Base-by-base conservation (phyloP, 1,140 invertebrate species). In the Drosophila saltans region DNA sequence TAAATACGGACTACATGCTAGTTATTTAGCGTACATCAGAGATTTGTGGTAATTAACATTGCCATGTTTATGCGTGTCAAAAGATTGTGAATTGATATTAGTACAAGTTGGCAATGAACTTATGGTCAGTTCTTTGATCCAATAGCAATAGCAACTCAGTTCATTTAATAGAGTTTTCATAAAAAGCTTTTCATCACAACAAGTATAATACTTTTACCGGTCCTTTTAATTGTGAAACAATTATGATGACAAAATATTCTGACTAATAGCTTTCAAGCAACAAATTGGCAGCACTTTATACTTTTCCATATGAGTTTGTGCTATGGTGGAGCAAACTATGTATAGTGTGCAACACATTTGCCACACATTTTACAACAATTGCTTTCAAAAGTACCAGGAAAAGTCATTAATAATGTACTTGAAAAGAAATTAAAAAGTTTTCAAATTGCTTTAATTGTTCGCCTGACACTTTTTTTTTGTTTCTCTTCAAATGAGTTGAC, bases 11-110 rank as follows among this genome's bases (percentile, higher is more conserved):
- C 45, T 52, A 52, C 45, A 52, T 26, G 45, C 45, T 52, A 52
- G 45, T 52, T 52, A 52, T 52, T 52, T 52, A 52, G 2, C 45
- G 24, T 52, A 52, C 45, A 52, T 52, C 8, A 52, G 45, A 52
- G 45, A 52, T 52, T 52, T 52, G 45, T 26, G 45, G 45, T 52
- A 52, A 52, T 52, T 52, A 52, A 52, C 45, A 52, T 52, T 26
- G 9, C 5, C 45, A 26, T 9, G 45, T 52, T 52, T 52, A 52
- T 52, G 21, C 45, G 21, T 26, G 8, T 8, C 45, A 26, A 26
- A 26, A 52, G 9, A 52, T 26, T 52, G 21, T 26, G 45, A 52
- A 52, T 52, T 52, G 21, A 52, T 26, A 52, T 48, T 2, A 8
- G 7, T 21, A 9, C 16, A 24, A 48, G 1, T 8, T 9, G 39